Evolutionary conservation across 2,113 vertebrate species (phyloP).

Genomic region (Syngnathoides biaculeatus): DNA sequence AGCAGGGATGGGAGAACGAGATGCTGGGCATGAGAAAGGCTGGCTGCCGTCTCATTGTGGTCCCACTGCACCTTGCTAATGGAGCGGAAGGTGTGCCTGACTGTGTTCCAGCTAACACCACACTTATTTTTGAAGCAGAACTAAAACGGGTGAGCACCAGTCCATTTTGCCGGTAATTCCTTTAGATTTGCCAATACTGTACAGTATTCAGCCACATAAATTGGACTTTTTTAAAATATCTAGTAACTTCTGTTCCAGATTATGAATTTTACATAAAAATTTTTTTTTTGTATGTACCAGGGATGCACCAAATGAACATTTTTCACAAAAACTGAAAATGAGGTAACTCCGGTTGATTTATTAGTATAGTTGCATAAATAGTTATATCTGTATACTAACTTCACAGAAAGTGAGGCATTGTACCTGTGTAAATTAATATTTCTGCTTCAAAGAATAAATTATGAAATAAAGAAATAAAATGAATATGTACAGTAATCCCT

Average conservation of each 20-base stretch:
- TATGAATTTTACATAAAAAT: background rate
- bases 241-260: background rate
- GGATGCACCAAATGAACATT: too few relatives aligned
- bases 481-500: too few relatives aligned
- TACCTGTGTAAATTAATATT: too few relatives aligned
- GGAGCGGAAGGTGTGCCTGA: slow-evolving; percentile 82
- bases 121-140: slow-evolving; percentile 85
- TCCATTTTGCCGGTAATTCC: background rate
- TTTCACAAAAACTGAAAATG: too few relatives aligned
- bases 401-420: too few relatives aligned
- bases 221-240: background rate
- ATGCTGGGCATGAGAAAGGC: slow-evolving; percentile 91
- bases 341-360: too few relatives aligned
- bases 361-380: too few relatives aligned
- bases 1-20: slow-evolving; percentile 92
- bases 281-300: too few relatives aligned
- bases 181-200: background rate
- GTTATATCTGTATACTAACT: too few relatives aligned
- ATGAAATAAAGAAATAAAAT: too few relatives aligned
- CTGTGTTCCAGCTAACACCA: slow-evolving; percentile 79
- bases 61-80: slow-evolving; percentile 80
- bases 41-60: slow-evolving; percentile 78
- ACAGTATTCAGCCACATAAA: background rate
- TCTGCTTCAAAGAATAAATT: too few relatives aligned
- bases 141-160: slow-evolving; percentile 78